These are phyloP conservation scores for cat (Felis catus) DNA, from an alignment of 2,113 vertebrate species.

Conservation along the genomic window F.catus_Fca126_mat1.0 CM031419.1:131411501-131412000, in stretches of 20 bases:
- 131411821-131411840: conserved; percentile 42
- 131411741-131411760: conserved; percentile 47
- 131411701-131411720: conserved; percentile 37
- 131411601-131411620: conserved; percentile 67
- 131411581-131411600: not conserved
- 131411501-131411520: conserved; percentile 38
- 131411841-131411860: not conserved
- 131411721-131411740: conserved; percentile 64
- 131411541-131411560: conserved; percentile 40
- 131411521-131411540: conserved; percentile 23
- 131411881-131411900: not conserved
- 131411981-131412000: not conserved
- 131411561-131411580: conserved; percentile 57
- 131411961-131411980: not conserved
- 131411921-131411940: not conserved
- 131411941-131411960: not conserved
- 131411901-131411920: not conserved
- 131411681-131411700: conserved; percentile 51
- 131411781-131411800: conserved; percentile 42
- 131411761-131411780: not conserved
- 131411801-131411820: conserved; percentile 38
- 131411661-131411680: conserved; percentile 56
- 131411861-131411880: not conserved
- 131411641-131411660: conserved; percentile 69
- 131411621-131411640: conserved; percentile 55